Percentiles rank a stretch among this genome's conserved stretches.
Evolutionary conservation across 2,113 vertebrate genomes (phyloP).

Genomic region (Paradisaea rubra): DNA sequence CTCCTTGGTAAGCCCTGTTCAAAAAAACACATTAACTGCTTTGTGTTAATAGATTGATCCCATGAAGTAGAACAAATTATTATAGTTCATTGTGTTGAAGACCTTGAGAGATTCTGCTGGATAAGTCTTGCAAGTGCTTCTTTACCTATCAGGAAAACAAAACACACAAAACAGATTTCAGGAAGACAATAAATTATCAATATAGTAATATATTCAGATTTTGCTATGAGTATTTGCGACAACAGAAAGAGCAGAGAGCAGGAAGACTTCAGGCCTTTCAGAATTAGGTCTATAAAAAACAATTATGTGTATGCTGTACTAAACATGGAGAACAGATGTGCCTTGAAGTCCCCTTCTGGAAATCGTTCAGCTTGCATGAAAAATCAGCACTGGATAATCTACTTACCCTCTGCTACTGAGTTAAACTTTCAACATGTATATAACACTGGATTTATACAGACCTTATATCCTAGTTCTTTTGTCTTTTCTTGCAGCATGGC

Average conservation of each 20-base stretch:
- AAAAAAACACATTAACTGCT: not conserved
- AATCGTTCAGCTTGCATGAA: not conserved
- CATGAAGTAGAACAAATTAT: not conserved
- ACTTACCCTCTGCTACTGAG: not conserved
- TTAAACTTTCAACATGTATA: not conserved
- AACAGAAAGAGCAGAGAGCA: not conserved
- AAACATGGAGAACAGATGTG: not conserved
- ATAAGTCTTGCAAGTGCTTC: constrained; percentile 93
- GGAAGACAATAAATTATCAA: not conserved
- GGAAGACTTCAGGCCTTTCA: not conserved
- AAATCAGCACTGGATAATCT: not conserved
- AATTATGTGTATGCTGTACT: not conserved
- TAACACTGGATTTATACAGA: constrained; percentile 29
- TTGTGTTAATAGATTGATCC: not conserved
- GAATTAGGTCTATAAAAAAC: not conserved
- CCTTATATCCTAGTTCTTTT: constrained; percentile 93
- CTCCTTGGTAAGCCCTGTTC: not conserved
- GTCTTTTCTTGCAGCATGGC: constrained; percentile 84
- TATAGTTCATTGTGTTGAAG: constrained; percentile 92
- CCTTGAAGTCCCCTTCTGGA: not conserved
- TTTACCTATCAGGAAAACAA: constrained; percentile 78
- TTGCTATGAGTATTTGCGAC: not conserved
- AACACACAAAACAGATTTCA: not conserved
- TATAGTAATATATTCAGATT: not conserved
- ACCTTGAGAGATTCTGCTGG: constrained; percentile 84